phyloP scores from a whole-genome alignment of 2,113 vertebrate species.

The Microcebus murinus region DNA sequence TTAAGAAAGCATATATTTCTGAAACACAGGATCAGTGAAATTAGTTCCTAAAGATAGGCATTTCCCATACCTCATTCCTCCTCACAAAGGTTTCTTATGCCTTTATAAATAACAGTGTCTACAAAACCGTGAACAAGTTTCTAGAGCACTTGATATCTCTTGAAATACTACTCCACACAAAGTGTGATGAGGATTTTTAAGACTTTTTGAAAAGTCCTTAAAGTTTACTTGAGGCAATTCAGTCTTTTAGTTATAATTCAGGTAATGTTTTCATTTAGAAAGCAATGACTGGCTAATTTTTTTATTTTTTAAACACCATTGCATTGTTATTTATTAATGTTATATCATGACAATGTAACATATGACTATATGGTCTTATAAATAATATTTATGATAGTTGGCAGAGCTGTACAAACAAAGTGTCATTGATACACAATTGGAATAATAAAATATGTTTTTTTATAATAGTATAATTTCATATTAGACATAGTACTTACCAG shows the following conservation, averaged over 20 bases:
- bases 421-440: not conserved
- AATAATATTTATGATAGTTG: not conserved
- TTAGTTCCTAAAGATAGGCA: not conserved
- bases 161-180: not conserved
- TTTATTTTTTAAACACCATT: not conserved
- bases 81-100: not conserved
- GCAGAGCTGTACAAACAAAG: not conserved
- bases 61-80: not conserved
- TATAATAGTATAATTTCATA: not conserved
- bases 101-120: not conserved
- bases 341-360: not conserved
- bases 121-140: not conserved
- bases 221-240: not conserved
- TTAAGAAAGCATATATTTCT: not conserved
- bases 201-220: not conserved
- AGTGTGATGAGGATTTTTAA: not conserved
- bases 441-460: not conserved
- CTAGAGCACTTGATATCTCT: not conserved
- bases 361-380: not conserved
- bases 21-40: not conserved
- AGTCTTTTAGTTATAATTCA: not conserved
- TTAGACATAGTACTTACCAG: slow-evolving; percentile 88
- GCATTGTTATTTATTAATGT: not conserved
- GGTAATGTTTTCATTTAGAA: not conserved
- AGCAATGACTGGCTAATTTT: not conserved